phyloP scores from a whole-genome alignment of 2,113 vertebrate species.

The Macaca nemestrina region DNA sequence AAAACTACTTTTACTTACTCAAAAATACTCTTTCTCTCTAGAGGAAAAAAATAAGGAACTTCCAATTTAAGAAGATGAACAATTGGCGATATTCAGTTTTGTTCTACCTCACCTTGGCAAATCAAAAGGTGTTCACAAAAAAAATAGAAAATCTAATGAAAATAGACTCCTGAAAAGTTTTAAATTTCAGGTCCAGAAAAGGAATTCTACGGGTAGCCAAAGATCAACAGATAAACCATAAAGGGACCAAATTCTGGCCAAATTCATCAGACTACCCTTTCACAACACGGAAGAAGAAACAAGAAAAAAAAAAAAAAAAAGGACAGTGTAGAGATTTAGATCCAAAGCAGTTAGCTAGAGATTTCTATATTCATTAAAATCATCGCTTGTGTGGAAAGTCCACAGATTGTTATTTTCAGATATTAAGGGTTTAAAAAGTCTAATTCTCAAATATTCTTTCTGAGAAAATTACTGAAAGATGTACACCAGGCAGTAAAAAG shows the following conservation, averaged over 20 bases:
- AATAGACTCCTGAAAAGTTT: not conserved
- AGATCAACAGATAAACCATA: not conserved
- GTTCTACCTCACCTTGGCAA: not conserved
- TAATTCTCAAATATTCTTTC: not conserved
- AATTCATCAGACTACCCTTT: not conserved
- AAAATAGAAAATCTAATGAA: conserved; percentile 30
- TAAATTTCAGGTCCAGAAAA: not conserved
- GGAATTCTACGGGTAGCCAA: not conserved
- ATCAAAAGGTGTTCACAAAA: not conserved
- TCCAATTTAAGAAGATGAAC: not conserved
- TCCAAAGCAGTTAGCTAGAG: not conserved
- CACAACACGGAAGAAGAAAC: not conserved
- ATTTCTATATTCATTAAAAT: not conserved
- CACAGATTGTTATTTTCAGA: not conserved
- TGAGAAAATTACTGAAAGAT: not conserved
- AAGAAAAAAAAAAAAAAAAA: not conserved
- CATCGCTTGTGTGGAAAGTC: not conserved
- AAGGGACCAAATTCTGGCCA: not conserved
- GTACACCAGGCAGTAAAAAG: not conserved
- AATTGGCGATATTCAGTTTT: not conserved
- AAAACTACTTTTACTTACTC: not conserved
- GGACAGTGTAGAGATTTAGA: not conserved
- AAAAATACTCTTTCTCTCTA: conserved; percentile 13
- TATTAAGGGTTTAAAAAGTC: not conserved
- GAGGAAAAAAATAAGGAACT: conserved; percentile 15